phyloP scores from a whole-genome alignment of 2,113 vertebrate species.

The Gambusia affinis region DNA sequence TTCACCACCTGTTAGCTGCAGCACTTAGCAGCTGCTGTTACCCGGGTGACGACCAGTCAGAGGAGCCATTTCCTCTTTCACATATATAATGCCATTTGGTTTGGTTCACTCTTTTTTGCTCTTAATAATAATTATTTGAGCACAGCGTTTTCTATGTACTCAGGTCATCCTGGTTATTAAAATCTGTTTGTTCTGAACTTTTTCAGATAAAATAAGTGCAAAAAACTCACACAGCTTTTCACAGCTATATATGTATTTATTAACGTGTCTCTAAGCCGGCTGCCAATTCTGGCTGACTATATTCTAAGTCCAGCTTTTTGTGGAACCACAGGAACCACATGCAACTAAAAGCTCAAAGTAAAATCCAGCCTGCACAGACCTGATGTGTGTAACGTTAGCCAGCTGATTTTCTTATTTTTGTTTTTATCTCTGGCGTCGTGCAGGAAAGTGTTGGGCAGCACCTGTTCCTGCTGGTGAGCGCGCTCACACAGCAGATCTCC shows the following conservation, averaged over 20 bases:
- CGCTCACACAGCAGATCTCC: slow-evolving; percentile 90
- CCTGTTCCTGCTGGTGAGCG: slow-evolving; percentile 90
- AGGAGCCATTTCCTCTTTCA: no score
- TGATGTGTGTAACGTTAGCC: neutral
- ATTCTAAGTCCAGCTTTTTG: neutral
- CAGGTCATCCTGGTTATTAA: neutral
- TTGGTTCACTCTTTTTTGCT: no score
- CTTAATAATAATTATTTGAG: neutral
- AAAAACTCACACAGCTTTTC: no score
- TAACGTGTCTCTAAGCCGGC: neutral
- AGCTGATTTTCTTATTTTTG: neutral
- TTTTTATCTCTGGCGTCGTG: neutral
- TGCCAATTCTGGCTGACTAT: neutral
- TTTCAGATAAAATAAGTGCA: neutral
- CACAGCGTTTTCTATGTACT: neutral
- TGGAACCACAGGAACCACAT: neutral
- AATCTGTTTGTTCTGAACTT: neutral
- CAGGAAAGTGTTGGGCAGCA: slow-evolving; percentile 94
- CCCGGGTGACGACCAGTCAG: no score
- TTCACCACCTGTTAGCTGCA: no score
- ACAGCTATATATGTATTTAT: neutral
- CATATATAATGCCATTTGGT: no score
- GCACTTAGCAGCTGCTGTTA: no score
- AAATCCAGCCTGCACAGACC: neutral
- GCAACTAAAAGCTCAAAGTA: no score